A percentile compares a stretch with the other conserved stretches of the same genome.
Evolutionary conservation across 2,113 vertebrate species (phyloP).

Genomic region (chimpanzee (Pan troglodytes)): DNA sequence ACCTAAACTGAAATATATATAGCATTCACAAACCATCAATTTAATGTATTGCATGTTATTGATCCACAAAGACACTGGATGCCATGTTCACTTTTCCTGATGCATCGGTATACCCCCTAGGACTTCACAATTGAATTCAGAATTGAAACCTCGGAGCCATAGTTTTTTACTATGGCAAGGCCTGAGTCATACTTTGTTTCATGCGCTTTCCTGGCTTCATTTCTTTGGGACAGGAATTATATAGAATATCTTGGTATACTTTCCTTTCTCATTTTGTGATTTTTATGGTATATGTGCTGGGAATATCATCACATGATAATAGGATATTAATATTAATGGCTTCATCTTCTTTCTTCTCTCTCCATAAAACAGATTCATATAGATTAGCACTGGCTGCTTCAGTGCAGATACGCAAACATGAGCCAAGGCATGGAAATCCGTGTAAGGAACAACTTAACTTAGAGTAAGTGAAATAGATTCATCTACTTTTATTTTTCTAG

Average conservation of each 20-base stretch:
- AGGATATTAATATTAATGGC: constrained; percentile 74
- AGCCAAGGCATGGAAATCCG: constrained; percentile 37
- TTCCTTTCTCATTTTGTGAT: constrained; percentile 41
- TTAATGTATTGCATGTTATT: background rate
- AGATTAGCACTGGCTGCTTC: constrained; percentile 54
- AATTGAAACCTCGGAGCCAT: background rate
- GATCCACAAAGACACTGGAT: background rate
- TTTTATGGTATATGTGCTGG: constrained; percentile 53
- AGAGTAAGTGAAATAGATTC: constrained; percentile 56
- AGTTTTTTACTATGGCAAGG: background rate
- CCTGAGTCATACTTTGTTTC: background rate
- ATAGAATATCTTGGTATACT: background rate
- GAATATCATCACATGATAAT: constrained; percentile 65
- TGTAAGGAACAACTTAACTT: constrained; percentile 43
- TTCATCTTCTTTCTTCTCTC: constrained; percentile 60
- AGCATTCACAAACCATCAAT: constrained; percentile 20
- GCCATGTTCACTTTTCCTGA: background rate
- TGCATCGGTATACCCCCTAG: background rate
- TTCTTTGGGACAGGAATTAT: constrained; percentile 49
- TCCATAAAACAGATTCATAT: constrained; percentile 58
- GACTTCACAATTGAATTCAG: background rate
- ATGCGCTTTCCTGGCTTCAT: background rate
- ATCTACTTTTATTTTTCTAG: constrained; percentile 58
- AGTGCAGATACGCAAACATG: background rate
- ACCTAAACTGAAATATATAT: background rate